A percentile compares a stretch with the other conserved stretches of the same genome.
Conservation (phyloP, 64 coral and sea anemone genomes). For the Actinia tenebrosa region DNA sequence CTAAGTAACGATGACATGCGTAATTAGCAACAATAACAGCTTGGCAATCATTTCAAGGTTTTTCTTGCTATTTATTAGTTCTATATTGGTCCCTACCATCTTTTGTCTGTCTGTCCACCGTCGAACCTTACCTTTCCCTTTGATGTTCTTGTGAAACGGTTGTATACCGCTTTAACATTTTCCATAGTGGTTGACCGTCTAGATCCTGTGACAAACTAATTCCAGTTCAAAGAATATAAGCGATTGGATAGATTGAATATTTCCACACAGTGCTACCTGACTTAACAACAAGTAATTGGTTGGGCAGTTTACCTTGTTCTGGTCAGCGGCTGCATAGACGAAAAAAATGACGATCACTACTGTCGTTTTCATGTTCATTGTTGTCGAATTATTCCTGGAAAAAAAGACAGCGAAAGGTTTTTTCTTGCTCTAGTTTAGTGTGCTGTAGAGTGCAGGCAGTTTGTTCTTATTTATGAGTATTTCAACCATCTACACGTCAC, state of each 20-base stretch:
- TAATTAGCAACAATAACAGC: no score
- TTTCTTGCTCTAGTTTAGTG: neutral
- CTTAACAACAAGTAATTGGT: no score
- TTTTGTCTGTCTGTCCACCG: no score
- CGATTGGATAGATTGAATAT: neutral
- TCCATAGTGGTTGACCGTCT: constrained; percentile 46
- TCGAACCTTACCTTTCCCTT: constrained; percentile 34
- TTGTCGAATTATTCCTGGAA: neutral
- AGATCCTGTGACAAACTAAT: neutral
- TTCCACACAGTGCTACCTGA: no score
- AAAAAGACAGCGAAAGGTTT: neutral
- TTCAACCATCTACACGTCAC: neutral
- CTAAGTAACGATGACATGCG: constrained; percentile 11
- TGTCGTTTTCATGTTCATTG: neutral
- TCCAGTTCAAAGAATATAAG: neutral
- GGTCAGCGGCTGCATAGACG: neutral
- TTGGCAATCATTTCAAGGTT: no score
- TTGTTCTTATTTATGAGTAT: neutral
- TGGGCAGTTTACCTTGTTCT: neutral
- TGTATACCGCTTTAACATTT: constrained; percentile 55
- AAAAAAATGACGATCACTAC: neutral
- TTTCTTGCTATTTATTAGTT: no score
- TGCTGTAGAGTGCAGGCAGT: neutral
- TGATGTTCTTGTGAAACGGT: constrained; percentile 48
- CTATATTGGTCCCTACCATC: no score